A percentile compares a stretch with the other conserved stretches of the same genome.
These are phyloP conservation scores for Scatophagus argus DNA, from an alignment of 2,113 vertebrate species.

Conservation along the genomic window DNA sequence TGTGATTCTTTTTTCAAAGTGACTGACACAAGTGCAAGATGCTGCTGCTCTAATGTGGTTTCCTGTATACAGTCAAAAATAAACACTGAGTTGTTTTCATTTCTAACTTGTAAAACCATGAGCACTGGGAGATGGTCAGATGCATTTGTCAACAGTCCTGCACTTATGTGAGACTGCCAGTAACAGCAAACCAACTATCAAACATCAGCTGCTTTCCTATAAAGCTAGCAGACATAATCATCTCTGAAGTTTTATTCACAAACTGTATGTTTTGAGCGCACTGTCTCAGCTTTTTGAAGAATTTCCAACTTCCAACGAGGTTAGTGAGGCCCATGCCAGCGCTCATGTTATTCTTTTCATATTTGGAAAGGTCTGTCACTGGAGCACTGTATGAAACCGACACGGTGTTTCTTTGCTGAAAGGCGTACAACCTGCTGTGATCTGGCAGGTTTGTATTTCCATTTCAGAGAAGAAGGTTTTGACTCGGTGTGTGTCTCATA, in stretches of 20 bases:
- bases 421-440: slow-evolving; percentile 18
- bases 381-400: slow-evolving; percentile 54
- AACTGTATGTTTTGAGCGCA: not conserved
- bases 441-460: slow-evolving; percentile 27
- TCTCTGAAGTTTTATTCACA: not conserved
- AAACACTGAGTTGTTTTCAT: slow-evolving; percentile 32
- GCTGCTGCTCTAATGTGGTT: slow-evolving; percentile 12
- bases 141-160: not conserved
- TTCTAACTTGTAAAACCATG: not conserved
- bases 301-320: no score
- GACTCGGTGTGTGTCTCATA: slow-evolving; percentile 6
- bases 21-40: slow-evolving; percentile 1
- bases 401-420: slow-evolving; percentile 26
- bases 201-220: not conserved
- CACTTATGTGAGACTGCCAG: not conserved
- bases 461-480: slow-evolving; percentile 13
- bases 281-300: not conserved
- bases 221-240: not conserved
- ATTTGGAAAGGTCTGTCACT: slow-evolving; percentile 45
- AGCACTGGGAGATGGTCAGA: not conserved
- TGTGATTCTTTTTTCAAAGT: not conserved
- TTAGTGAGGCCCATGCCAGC: slow-evolving; percentile 28
- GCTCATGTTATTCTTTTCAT: slow-evolving; percentile 65
- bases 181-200: not conserved
- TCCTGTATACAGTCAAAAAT: slow-evolving; percentile 5